Percentiles rank a stretch among this genome's conserved stretches.
Evolutionary conservation across 2,797 vertebrate species (phyloP).

Genomic region (Pampus argenteus): DNA sequence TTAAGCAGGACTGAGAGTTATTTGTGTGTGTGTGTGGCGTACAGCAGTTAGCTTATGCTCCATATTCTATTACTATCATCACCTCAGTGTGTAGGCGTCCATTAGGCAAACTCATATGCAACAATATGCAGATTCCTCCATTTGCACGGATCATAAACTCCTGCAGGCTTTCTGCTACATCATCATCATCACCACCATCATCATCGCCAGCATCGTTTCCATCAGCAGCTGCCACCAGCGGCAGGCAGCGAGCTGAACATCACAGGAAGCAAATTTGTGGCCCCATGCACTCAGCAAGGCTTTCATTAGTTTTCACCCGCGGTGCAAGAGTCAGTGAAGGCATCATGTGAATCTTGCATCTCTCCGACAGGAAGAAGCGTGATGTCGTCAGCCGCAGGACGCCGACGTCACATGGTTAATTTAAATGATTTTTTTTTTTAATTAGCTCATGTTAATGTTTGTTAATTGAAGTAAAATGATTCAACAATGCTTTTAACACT

Average conservation of each 20-base stretch:
- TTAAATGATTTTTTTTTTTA: not conserved
- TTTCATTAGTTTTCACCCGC: constrained; percentile 81
- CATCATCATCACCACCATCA: constrained; percentile 66
- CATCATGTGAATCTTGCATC: constrained; percentile 50
- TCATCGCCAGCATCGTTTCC: constrained; percentile 45
- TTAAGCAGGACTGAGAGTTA: not conserved
- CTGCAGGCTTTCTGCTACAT: constrained; percentile 76
- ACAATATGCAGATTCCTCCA: constrained; percentile 83
- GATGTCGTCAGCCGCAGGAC: constrained; percentile 20
- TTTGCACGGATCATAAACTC: constrained; percentile 87
- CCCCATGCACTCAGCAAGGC: constrained; percentile 74
- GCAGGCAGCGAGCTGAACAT: constrained; percentile 74
- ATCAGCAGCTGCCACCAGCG: constrained; percentile 61
- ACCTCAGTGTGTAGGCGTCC: constrained; percentile 79
- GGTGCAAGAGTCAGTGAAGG: constrained; percentile 65
- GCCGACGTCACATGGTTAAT: not conserved
- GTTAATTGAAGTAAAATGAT: not conserved
- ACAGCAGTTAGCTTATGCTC: constrained; percentile 38
- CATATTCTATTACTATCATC: constrained; percentile 70
- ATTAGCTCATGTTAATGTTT: not conserved
- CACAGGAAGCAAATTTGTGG: constrained; percentile 80
- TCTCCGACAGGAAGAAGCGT: constrained; percentile 21
- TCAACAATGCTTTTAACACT: not conserved
- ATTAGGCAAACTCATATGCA: constrained; percentile 82
- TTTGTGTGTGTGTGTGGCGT: constrained; percentile 29